These are phyloP conservation scores for Phania funesta DNA, from an alignment of 2,888 invertebrate genomes.

Conservation along the genomic window DNA sequence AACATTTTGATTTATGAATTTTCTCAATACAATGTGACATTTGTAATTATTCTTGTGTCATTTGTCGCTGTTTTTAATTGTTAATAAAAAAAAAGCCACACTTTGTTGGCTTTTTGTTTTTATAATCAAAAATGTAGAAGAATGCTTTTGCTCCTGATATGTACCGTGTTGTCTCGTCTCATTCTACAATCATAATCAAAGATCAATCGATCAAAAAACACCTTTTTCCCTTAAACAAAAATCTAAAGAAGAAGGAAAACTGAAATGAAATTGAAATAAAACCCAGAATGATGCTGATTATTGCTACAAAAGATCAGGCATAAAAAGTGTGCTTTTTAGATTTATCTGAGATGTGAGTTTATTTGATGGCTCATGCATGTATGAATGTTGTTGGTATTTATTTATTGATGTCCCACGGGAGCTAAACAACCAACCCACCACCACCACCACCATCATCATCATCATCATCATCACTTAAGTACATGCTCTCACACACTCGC, in stretches of 20 bases:
- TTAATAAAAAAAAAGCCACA: conserved; percentile 15
- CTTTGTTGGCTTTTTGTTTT: background rate
- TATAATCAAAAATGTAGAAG: conserved; percentile 3
- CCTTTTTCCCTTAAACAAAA: conserved; percentile 41
- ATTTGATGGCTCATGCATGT: conserved; percentile 43
- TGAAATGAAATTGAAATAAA: conserved; percentile 32
- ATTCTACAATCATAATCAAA: conserved; percentile 60
- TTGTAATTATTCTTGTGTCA: conserved; percentile 79
- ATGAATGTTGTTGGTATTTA: conserved; percentile 51
- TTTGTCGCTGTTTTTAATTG: conserved; percentile 53
- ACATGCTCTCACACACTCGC: background rate
- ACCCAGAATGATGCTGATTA: conserved; percentile 28
- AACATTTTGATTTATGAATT: conserved; percentile 76
- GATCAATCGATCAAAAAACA: conserved; percentile 68
- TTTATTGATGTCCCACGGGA: conserved; percentile 59
- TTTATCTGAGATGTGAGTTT: conserved; percentile 43
- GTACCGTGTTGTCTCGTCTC: conserved; percentile 30
- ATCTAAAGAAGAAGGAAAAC: background rate
- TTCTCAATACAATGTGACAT: conserved; percentile 77
- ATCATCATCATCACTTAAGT: background rate
- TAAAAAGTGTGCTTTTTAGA: conserved; percentile 51
- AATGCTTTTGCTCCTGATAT: conserved; percentile 30
- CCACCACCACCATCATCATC: conserved; percentile 12
- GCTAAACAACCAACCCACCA: conserved; percentile 24
- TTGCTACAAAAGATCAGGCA: background rate